Evolutionary conservation across 2,113 vertebrate species (phyloP), one percentile per base, ranked within the genome.

Genomic region (Serilophus lunatus): DNA sequence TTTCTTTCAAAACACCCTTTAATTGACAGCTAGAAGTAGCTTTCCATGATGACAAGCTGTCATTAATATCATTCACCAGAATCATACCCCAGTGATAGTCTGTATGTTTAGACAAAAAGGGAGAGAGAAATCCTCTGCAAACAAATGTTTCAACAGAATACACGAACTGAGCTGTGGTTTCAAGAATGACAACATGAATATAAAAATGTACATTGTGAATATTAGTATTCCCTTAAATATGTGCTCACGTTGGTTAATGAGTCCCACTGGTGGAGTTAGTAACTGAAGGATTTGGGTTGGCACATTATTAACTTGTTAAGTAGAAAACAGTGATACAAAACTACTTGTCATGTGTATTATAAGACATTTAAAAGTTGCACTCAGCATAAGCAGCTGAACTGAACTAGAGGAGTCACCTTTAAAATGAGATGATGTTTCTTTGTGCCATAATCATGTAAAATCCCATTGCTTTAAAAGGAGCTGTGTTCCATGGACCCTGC

Each of bases 261-360:
- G 96, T 97, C 96, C 96, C 97, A 94, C 83, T 0, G 93, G 97
- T 88, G 90, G 94, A 17, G 14, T 97, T 97, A 97, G 96, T 86
- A 96, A 96, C 95, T 96, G 95, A 95, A 97, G 94, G 96, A 97
- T 97, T 97, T 97, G 94, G 92, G 91, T 57, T 94, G 96, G 93
- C 95, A 97, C 45, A 4, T 97, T 97, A 97, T 96, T 96, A 97
- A 97, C 96, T 97, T 97, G 96, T 97, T 97, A 96, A 97, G 94
- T 82, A 96, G 96, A 96, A 94, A 95, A 95, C 93, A 96, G 95
- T 91, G 93, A 97, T 95, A 95, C 89, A 94, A 83, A 93, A 94
- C 91, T 96, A 95, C 85, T 95, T 90, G 89, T 91, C 93, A 68
- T 95, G 86, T 95, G 94, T 88, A 82, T 94, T 97, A 68, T 76